Percentiles rank a stretch among this genome's conserved stretches.
phyloP scores from a whole-genome alignment of 2,888 invertebrate genomes.

The Hyalella azteca region DNA sequence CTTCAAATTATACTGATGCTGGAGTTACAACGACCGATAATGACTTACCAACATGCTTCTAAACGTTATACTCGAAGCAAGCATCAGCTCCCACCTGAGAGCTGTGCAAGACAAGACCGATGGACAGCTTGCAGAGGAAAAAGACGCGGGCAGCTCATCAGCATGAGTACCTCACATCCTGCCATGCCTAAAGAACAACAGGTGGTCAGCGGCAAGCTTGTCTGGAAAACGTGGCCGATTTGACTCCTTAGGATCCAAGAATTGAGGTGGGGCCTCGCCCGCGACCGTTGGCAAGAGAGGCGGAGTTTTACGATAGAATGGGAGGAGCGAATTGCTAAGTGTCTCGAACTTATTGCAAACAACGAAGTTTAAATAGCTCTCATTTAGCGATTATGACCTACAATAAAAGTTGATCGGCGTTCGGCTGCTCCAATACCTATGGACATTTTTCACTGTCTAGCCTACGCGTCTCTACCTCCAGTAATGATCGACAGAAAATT shows the following conservation, averaged over 20 bases:
- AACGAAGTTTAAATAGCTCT: conserved; percentile 28
- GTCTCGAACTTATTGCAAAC: conserved; percentile 26
- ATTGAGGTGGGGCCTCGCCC: background rate
- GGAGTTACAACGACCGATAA: too few relatives aligned
- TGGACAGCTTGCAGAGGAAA: background rate
- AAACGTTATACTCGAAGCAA: too few relatives aligned
- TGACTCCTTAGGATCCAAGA: background rate
- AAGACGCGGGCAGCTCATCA: background rate
- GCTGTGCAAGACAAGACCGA: background rate
- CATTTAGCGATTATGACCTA: conserved; percentile 9
- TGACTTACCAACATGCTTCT: too few relatives aligned
- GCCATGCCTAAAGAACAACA: conserved; percentile 19
- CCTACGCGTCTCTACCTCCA: background rate
- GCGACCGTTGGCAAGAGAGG: conserved; percentile 6
- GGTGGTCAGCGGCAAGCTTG: conserved; percentile 18
- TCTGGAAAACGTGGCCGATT: background rate
- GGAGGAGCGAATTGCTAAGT: conserved; percentile 27
- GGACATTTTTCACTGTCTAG: background rate
- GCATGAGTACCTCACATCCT: background rate
- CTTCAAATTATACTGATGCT: too few relatives aligned
- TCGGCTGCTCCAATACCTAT: background rate
- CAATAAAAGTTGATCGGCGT: conserved; percentile 11
- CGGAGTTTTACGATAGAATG: conserved; percentile 13
- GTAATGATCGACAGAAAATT: background rate
- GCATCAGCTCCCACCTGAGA: too few relatives aligned